Base-by-base conservation (phyloP, 2,888 invertebrate species). In the Lapara coniferarum region DNA sequence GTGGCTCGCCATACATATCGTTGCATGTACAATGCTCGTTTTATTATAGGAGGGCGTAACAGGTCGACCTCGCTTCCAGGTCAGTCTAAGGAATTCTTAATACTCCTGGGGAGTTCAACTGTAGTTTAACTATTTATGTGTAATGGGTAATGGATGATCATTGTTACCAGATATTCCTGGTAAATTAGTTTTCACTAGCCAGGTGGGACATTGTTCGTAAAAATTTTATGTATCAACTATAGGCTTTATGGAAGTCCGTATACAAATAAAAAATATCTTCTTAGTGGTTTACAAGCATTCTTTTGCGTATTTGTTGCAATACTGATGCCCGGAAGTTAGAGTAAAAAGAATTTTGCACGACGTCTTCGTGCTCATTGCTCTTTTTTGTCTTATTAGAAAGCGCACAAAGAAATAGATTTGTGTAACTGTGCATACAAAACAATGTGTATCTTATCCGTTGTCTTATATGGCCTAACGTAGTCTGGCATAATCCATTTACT, bases 11-110 rank as follows among this genome's bases (percentile, higher is more conserved):
- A 73, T 73, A 78, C 79, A 77, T 82, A 82, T 74, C 81, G 75
- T 89, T 84, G 89, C 89, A 91, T 90, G 90, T 82, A 81, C 73
- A 76, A 74, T 70, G 82, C 84, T 84, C 87, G 83, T 90, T 89
- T 83, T 75, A 75, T 76, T 74, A 72, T 73, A 77, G 71, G 75
- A 81, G 89, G 90, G 89, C 88, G 88, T 89, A 88, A 88, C 89
- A 89, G 85, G 89, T 88, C 84, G 86, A 81, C 85, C 85, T 84
- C 78, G 79, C 83, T 85, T 80, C 80, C 82, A 81, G 86, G 86
- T 88, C 86, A 85, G 78, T 77, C 80, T 74, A 75, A 74, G 71
- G 72, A 77, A 79, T 77, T 74, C 76, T 75, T 73, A 75, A 76
- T 73, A 74, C 71, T 70, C 69, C 53, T 69, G 19, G 44, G 14